Conservation (phyloP, 92 coral and sea anemone genomes). For the Nematostella vectensis region DNA sequence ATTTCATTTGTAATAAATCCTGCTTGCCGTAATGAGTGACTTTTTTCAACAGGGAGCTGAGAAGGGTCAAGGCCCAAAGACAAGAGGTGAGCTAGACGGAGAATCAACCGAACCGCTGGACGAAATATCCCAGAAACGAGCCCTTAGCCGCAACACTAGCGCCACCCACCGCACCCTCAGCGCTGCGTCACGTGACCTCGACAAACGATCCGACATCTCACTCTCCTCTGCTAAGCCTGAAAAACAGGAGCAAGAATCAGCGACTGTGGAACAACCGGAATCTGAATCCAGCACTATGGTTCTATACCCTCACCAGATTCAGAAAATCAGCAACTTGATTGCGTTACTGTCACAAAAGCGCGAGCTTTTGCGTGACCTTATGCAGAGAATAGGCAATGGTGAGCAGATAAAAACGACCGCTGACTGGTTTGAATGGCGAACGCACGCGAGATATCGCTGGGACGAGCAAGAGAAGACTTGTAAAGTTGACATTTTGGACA, state of each 20-base stretch:
- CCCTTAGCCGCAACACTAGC: constrained; percentile 36
- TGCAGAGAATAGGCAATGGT: constrained; percentile 22
- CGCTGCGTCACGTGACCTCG: constrained; percentile 31
- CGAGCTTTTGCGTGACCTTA: constrained; percentile 53
- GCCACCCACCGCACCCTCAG: constrained; percentile 50
- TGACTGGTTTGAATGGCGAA: constrained; percentile 82
- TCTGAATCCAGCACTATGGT: constrained; percentile 16
- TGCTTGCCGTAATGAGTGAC: too few relatives aligned
- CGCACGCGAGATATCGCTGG: constrained; percentile 75
- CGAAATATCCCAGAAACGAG: constrained; percentile 24
- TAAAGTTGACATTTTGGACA: constrained; percentile 53
- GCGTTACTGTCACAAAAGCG: constrained; percentile 74
- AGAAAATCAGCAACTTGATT: constrained; percentile 75
- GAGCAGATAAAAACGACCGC: constrained; percentile 38
- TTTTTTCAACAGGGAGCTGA: too few relatives aligned
- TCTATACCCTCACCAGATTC: constrained; percentile 60
- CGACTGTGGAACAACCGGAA: constrained; percentile 7
- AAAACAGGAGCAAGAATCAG: constrained; percentile 16
- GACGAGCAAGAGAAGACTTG: constrained; percentile 53
- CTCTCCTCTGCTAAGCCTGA: constrained; percentile 39
- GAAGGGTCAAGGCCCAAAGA: constrained; percentile 3
- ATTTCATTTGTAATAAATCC: too few relatives aligned
- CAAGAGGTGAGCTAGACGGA: not conserved
- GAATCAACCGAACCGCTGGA: constrained; percentile 15
- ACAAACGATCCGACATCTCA: constrained; percentile 50